Base-by-base conservation (phyloP, 1,140 invertebrate species). In the Ganaspis sp. region DNA sequence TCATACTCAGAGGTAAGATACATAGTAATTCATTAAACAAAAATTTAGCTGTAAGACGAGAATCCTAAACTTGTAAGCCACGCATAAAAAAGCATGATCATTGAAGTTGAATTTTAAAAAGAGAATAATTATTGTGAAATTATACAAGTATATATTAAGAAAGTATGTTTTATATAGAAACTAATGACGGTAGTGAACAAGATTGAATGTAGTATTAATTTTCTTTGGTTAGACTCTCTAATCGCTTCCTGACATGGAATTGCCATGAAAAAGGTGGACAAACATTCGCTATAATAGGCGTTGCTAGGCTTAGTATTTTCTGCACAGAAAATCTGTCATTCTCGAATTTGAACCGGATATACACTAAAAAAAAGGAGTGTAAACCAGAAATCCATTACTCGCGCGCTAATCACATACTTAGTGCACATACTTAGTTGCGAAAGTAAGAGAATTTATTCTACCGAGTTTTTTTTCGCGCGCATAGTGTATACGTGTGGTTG, bases 141-240 rank as follows among this genome's bases (percentile, higher is more conserved):
- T 64, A 64, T 64, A 64, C 58, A 64, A 58, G 23, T n/a, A 64
- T 29, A 29, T 29, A 1, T 34, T 29, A 64, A 29, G 23, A 34
- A 64, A 64, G 21, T 12, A 58, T 58, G 54, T 15, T 58, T 64
- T 15, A 26, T 29, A 64, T 64, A 64, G 23, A n/a, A 64, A 34
- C 58, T 64, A 34, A 64, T 64, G 58, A 64, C 58, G 15, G 58
- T 29, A 64, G 58, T 64, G 58, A 64, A 64, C 58, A 64, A 64
- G 58, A 34, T 64, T 29, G 58, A 64, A 64, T 64, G 23, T 29
- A 64, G 23, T 21, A 64, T 29, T 64, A 64, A 64, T 34, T 64
- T 64, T 64, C 58, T 64, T 64, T 64, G 58, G 58, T 64, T 64
- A 64, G 58, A n/a, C 58, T 64, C 58, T 29, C 58, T 64, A 64